Evolutionary conservation across 2,113 vertebrate genomes (phyloP), one percentile per base, ranked within the genome.

Genomic region (Oostethus manadensis): DNA sequence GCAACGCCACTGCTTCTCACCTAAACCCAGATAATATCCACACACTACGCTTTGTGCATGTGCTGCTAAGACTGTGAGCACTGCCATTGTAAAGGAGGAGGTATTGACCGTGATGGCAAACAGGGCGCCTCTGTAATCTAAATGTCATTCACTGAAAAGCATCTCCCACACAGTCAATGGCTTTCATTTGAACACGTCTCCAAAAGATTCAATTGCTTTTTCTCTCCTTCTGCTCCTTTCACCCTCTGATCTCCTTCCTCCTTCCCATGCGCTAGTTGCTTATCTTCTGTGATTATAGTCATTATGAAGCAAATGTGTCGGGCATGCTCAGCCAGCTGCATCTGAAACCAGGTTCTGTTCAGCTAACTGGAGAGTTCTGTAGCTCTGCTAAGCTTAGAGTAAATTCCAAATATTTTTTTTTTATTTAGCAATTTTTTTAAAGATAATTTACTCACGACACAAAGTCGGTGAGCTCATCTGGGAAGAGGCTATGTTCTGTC

Each of bases 201-300:
- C 84, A 72, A 88, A 89, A 87, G 82, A 90, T 88, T 87, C 83
- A 87, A 88, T 89, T 88, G 87, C 84, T 84, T 84, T 82, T 71
- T 76, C 81, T 79, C 79, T 83, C 73, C 71, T 75, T 84, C 79
- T 76, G 63, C 83, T 73, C 63, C 77, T 84, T 75, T 77, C 80
- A 67, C 71, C 69, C 73, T 73, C 66, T 74, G 76, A 81, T 80
- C 75, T 76, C 77, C 73, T 72, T 75, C 81, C 70, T 76, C 70
- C 68, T 80, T 76, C 73, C 74, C 70, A 64, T 87, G 78, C 82
- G 81, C 84, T 85, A 83, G 83, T 86, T 84, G 79, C 86, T 88
- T 86, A 84, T 81, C 76, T 77, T 70, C 78, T 44, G 73, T 86
- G 84, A 90, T 88, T 87, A 88, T 83, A 88, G 86, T 88, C 87